Percentiles rank a stretch among this genome's conserved stretches.
These are phyloP conservation scores for Iselma pallidipennis DNA, from an alignment of 2,888 invertebrate genomes.

Conservation along the genomic window DNA sequence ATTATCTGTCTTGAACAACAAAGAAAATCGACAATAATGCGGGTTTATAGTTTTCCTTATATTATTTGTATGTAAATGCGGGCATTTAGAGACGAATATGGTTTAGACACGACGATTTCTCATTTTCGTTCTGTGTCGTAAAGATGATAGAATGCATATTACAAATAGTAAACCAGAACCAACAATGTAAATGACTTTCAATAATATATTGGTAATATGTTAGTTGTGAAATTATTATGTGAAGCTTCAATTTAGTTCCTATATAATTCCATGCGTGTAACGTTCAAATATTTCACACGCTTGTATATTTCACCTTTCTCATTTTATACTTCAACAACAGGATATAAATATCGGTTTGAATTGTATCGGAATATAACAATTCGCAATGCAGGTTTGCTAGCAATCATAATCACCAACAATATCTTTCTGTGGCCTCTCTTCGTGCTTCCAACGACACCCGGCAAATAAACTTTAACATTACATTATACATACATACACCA, in stretches of 20 bases:
- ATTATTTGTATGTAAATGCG: not conserved
- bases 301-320: slow-evolving; percentile 31
- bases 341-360: slow-evolving; percentile 28
- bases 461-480: slow-evolving; percentile 13
- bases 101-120: not conserved
- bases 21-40: not conserved
- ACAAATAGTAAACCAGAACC: slow-evolving; percentile 8
- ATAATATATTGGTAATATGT: slow-evolving; percentile 34
- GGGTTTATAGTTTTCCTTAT: not conserved
- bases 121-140: not conserved
- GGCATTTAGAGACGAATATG: not conserved
- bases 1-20: too few relatives aligned
- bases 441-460: slow-evolving; percentile 20
- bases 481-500: not conserved
- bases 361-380: slow-evolving; percentile 25
- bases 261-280: slow-evolving; percentile 32
- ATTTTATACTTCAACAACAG: slow-evolving; percentile 27
- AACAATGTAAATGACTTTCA: slow-evolving; percentile 22
- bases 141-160: slow-evolving; percentile 16
- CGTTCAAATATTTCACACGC: slow-evolving; percentile 30
- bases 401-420: slow-evolving; percentile 26
- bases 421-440: slow-evolving; percentile 7
- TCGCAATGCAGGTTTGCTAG: slow-evolving; percentile 17
- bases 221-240: slow-evolving; percentile 31
- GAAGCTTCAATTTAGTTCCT: slow-evolving; percentile 32